Conservation (phyloP, 2,113 vertebrate genomes). For the Circaetus cinerascens region DNA sequence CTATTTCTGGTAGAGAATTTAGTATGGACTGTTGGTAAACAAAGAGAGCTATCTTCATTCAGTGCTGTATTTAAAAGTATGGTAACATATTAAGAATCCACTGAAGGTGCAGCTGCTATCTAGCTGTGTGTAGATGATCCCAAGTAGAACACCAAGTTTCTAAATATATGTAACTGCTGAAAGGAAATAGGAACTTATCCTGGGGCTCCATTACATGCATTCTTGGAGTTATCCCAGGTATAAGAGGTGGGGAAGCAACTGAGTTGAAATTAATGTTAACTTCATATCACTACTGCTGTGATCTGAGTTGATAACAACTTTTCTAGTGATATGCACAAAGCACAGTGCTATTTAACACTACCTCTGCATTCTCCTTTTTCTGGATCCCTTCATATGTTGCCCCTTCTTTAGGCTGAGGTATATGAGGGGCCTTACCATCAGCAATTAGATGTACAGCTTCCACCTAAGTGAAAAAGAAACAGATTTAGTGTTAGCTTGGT, state of each 20-base stretch:
- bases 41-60: background rate
- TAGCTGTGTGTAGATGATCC: background rate
- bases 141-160: background rate
- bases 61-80: background rate
- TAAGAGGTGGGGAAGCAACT: background rate
- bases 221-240: background rate
- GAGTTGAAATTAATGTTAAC: background rate
- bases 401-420: conserved; percentile 87
- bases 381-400: conserved; percentile 96
- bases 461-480: conserved; percentile 74
- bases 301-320: background rate
- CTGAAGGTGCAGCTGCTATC: background rate
- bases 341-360: conserved; percentile 38
- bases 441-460: conserved; percentile 95
- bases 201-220: background rate
- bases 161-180: background rate
- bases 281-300: background rate
- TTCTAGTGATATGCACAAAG: background rate
- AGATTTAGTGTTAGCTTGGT: background rate
- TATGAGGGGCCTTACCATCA: conserved; percentile 85
- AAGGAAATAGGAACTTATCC: background rate
- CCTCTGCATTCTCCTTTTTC: conserved; percentile 92
- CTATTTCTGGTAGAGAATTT: background rate
- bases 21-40: background rate
- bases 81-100: background rate